Evolutionary conservation across 2,888 invertebrate species (phyloP), one percentile per base, ranked within the genome.

Genomic region (Amphipyra tragopoginis): DNA sequence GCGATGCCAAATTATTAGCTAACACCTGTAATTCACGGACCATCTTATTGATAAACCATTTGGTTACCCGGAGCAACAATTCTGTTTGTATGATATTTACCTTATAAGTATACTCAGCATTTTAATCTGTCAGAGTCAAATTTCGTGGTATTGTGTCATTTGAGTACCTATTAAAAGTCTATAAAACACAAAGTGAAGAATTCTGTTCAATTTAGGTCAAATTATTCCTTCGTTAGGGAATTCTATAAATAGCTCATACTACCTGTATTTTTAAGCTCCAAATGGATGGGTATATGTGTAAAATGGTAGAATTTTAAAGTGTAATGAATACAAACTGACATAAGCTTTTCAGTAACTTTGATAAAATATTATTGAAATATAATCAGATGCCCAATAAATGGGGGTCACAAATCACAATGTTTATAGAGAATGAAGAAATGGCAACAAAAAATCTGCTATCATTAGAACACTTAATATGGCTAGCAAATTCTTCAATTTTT

Each of bases 1-100:
- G 56, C 63, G 70, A 80, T 82, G 83, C 80, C 73, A 70, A 79
- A 65, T 74, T 60, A 62, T 59, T 61, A 57, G 59, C 63, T 62
- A 54, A 63, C 59, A 67, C 50, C 50, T 63, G 57, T 66, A 58
- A 73, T 75, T 68, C 43, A 40, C 48, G 34, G 55, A 38, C n/a
- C 2, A 15, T 29, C 11, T 53, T 26, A 15, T 58, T 55, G 26
- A 49, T 56, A 54, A 55, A 47, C 58, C 65, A 44, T 15, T 39
- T 74, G n/a, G 71, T 61, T 58, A 52, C 51, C 40, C 54, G 14
- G 7, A 60, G 49, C 44, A 29, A n/a, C 26, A 62, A 13, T 33
- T 36, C 11, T 38, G 26, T 40, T 21, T 49, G 6, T 21, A 38
- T 21, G 0, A 21, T 75, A 49, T 64, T 75, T 55, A 64, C 53